Base-by-base conservation (phyloP, 2,797 vertebrate genomes). In the Echeneis naucrates region DNA sequence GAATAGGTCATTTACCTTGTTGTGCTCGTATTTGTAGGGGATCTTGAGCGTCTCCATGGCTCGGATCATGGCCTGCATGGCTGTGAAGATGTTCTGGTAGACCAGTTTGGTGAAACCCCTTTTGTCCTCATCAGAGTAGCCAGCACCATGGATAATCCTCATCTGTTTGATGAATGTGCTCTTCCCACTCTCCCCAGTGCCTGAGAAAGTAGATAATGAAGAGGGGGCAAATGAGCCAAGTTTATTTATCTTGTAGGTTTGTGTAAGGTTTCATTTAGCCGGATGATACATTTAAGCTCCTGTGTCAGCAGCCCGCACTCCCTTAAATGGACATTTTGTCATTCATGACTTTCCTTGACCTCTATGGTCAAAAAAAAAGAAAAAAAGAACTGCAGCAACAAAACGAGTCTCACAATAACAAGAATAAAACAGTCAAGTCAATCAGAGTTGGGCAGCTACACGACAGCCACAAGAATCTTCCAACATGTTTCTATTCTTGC, bases 131-230 rank as follows among this genome's bases (percentile, higher is more conserved):
- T 98, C 97, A 2, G 97, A 94, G 88, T 98, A 98, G n/a, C 96
- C 97, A 0, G 96, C 80, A 23, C 97, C 96, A 16, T 98, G 97
- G 87, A 98, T 98, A 86, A 98, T 98, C 93, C 97, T 95, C 97
- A 98, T 98, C 89, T 98, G 97, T 63, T 98, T 98, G 92, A 98
- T 98, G 54, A 98, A 98, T 0, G 97, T 98, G 88, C 97, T 98
- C 94, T 98, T 98, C 74, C 97, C 97, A 68, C 97, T 98, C 92
- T 98, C 97, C 80, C 97, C 97, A 8, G 97, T 98, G 84, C 97
- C 97, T 98, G 94, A 59, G 30, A 64, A 58, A 60, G 44, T 2
- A 60, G 55, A 87, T 42, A 33, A 14, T 11, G 11, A 55, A n/a
- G 37, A 45, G 17, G 27, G 19, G 21, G 55, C 12, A 53, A 56